phyloP scores from a whole-genome alignment of 2,888 invertebrate genomes.

The Campoplex nolae region DNA sequence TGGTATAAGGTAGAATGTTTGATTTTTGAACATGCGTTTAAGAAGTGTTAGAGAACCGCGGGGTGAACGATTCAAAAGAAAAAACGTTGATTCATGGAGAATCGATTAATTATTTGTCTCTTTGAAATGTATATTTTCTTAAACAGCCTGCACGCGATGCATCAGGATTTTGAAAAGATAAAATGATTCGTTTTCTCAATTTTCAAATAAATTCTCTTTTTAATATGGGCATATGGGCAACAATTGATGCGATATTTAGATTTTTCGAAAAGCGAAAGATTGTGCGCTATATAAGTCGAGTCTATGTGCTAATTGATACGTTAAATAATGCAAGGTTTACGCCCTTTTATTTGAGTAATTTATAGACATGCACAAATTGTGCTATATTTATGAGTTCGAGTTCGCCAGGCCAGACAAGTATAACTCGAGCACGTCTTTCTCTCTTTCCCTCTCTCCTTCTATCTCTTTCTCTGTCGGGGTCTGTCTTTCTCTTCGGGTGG shows the following conservation, averaged over 20 bases:
- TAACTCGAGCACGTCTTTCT: slow-evolving; percentile 54
- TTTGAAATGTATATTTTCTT: not conserved
- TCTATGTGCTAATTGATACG: not conserved
- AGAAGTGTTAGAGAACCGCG: slow-evolving; percentile 25
- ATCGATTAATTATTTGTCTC: slow-evolving; percentile 51
- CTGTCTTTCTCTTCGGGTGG: slow-evolving; percentile 63
- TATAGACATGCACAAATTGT: slow-evolving; percentile 55
- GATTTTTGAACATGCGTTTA: not conserved
- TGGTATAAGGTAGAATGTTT: not conserved
- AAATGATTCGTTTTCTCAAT: not conserved
- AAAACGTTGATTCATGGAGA: slow-evolving; percentile 54
- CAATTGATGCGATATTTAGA: not conserved
- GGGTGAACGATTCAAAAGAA: slow-evolving; percentile 19
- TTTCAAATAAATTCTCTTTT: not conserved
- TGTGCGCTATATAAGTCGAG: not conserved
- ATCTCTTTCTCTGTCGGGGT: not conserved
- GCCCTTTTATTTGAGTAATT: slow-evolving; percentile 38
- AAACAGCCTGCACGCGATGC: not conserved
- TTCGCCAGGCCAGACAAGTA: slow-evolving; percentile 67
- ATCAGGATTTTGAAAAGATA: not conserved
- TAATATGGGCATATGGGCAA: not conserved
- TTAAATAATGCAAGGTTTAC: slow-evolving; percentile 11
- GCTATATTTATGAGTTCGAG: slow-evolving; percentile 46
- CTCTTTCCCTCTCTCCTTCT: slow-evolving; percentile 39
- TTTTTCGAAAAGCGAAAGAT: not conserved